Percentiles rank a stretch among this genome's conserved stretches.
phyloP scores from a whole-genome alignment of 2,113 vertebrate species.

The Microtus ochrogaster region DNA sequence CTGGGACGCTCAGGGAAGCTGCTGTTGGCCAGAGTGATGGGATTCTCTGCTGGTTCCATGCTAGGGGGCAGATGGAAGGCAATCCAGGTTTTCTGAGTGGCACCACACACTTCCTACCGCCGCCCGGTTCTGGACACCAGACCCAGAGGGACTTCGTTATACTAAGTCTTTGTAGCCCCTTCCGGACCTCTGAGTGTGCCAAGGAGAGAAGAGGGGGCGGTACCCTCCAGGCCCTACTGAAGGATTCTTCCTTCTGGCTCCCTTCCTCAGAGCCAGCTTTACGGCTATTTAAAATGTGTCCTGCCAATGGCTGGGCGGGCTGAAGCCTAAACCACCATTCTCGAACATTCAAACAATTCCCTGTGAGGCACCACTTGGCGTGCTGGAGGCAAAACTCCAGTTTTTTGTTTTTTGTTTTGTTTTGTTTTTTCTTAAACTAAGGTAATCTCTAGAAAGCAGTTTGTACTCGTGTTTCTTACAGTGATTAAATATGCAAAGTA shows the following conservation, averaged over 20 bases:
- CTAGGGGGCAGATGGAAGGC: not conserved
- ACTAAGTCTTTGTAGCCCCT: fast-evolving
- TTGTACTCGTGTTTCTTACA: constrained; percentile 89
- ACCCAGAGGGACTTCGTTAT: not conserved
- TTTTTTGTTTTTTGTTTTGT: constrained; percentile 47
- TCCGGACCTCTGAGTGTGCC: not conserved
- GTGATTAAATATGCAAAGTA: constrained; percentile 94
- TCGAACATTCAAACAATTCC: constrained; percentile 87
- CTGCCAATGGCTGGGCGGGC: constrained; percentile 80
- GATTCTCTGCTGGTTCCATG: not conserved
- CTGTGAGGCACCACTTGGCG: constrained; percentile 88
- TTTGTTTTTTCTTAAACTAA: constrained; percentile 51
- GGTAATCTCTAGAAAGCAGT: constrained; percentile 92
- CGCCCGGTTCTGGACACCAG: not conserved
- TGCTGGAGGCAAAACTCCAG: constrained; percentile 87
- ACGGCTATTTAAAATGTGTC: constrained; percentile 72
- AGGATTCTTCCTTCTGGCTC: not conserved
- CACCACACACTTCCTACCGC: fast-evolving
- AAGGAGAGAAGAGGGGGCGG: not conserved
- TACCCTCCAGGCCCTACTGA: not conserved
- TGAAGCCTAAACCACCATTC: constrained; percentile 86
- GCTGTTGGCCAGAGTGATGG: fast-evolving
- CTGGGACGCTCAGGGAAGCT: not conserved
- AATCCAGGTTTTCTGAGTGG: fast-evolving
- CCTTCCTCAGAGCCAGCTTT: constrained; percentile 55